phyloP scores from a whole-genome alignment of 2,797 vertebrate species.

The Phaenicophaeus curvirostris region DNA sequence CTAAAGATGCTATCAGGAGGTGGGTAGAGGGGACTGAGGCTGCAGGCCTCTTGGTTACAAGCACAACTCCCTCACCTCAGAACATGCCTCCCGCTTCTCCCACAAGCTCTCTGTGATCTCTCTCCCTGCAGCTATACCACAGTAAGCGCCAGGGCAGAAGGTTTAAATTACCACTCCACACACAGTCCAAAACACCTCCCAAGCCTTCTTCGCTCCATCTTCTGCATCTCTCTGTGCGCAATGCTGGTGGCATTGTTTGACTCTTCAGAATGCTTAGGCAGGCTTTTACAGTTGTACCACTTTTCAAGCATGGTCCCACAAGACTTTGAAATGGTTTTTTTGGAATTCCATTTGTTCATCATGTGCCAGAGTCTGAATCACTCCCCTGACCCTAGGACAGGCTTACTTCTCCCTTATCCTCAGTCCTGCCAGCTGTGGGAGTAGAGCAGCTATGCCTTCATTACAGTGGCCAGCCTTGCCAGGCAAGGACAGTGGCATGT shows the following conservation, averaged over 20 bases:
- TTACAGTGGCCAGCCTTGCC: neutral
- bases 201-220: neutral
- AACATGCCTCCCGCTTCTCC: neutral
- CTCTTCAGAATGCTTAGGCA: neutral
- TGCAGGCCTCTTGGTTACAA: neutral
- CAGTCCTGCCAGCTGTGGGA: neutral
- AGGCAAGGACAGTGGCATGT: neutral
- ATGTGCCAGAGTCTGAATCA: neutral
- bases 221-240: neutral
- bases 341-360: neutral
- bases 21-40: neutral
- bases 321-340: neutral
- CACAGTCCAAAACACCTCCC: no score
- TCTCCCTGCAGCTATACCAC: neutral
- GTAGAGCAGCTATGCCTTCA: neutral
- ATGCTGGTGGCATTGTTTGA: neutral
- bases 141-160: neutral
- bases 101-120: slow-evolving; percentile 2
- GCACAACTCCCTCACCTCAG: neutral
- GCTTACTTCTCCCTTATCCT: neutral
- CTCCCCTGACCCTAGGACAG: neutral
- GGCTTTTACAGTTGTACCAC: neutral
- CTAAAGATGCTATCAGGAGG: slow-evolving; percentile 53
- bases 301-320: neutral
- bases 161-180: neutral